Percentiles rank a stretch among this genome's conserved stretches.
These are phyloP conservation scores for Nothocercus julius DNA, from an alignment of 2,113 vertebrate species.

Conservation along the genomic window DNA sequence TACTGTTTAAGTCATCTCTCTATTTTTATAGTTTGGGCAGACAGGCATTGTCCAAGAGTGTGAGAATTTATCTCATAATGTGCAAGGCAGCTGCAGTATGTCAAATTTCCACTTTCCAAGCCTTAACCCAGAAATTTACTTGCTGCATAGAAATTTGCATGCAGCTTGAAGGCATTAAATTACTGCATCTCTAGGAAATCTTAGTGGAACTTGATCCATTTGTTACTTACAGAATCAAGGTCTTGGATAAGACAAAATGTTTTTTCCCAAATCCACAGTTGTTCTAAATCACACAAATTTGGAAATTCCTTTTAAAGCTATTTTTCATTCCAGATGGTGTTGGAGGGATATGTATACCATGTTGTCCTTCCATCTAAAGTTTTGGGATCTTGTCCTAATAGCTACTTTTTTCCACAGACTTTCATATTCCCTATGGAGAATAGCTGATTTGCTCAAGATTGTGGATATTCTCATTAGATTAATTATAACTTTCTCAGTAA, in stretches of 20 bases:
- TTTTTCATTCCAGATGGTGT: not conserved
- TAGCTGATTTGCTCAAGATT: not conserved
- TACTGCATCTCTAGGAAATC: not conserved
- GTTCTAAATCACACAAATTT: not conserved
- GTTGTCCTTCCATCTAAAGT: not conserved
- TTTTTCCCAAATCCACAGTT: not conserved
- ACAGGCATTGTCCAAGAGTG: conserved; percentile 17
- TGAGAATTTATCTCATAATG: not conserved
- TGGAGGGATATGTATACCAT: not conserved
- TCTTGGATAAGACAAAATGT: not conserved
- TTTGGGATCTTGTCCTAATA: not conserved
- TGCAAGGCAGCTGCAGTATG: conserved; percentile 17
- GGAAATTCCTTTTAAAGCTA: not conserved
- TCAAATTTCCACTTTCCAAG: conserved; percentile 6
- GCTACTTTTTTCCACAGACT: not conserved
- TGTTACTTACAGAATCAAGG: not conserved
- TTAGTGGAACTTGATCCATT: conserved; percentile 14
- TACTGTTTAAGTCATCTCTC: not conserved
- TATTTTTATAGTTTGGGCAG: not conserved
- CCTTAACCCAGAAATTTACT: conserved; percentile 15
- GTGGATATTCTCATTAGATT: not conserved
- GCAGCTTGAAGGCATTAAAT: conserved; percentile 16
- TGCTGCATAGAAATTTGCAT: conserved; percentile 24
- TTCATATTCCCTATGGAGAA: not conserved
- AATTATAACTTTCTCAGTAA: not conserved